Evolutionary conservation across 2,888 invertebrate genomes (phyloP).

Genomic region (Neoscelio sp.): DNA sequence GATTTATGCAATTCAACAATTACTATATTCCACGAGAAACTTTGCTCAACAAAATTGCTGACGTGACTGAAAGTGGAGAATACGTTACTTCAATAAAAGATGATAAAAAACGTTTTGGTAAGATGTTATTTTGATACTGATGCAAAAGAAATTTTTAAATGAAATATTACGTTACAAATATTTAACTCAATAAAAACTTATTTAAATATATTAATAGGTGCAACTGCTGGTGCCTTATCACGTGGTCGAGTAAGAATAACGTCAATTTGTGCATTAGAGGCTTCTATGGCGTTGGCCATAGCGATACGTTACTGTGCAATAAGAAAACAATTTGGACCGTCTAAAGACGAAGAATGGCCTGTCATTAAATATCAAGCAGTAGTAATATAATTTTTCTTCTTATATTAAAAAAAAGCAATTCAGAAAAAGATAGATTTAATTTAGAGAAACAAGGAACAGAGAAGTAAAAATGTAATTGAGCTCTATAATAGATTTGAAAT

Average conservation of each 20-base stretch:
- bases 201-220: no score
- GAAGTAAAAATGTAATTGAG: no score
- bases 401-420: no score
- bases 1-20: slow-evolving; percentile 91
- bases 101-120: slow-evolving; percentile 92
- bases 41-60: slow-evolving; percentile 93
- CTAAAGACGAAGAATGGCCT: slow-evolving; percentile 89
- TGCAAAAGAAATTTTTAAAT: no score
- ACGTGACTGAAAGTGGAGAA: slow-evolving; percentile 92
- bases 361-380: slow-evolving; percentile 97
- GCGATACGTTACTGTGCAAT: slow-evolving; percentile 94
- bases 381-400: no score
- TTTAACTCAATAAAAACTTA: no score
- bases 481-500: no score
- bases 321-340: slow-evolving; percentile 94
- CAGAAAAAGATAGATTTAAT: no score
- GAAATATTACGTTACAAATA: no score
- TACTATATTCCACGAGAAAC: slow-evolving; percentile 91
- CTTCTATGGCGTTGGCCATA: slow-evolving; percentile 87
- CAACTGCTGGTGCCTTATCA: slow-evolving; percentile 92
- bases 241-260: slow-evolving; percentile 91
- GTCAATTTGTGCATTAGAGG: slow-evolving; percentile 85
- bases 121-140: no score
- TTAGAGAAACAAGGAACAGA: no score
- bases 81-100: slow-evolving; percentile 93